These are phyloP conservation scores for Campoplex capitator DNA, from an alignment of 2,888 invertebrate species.

Conservation along the genomic window DNA sequence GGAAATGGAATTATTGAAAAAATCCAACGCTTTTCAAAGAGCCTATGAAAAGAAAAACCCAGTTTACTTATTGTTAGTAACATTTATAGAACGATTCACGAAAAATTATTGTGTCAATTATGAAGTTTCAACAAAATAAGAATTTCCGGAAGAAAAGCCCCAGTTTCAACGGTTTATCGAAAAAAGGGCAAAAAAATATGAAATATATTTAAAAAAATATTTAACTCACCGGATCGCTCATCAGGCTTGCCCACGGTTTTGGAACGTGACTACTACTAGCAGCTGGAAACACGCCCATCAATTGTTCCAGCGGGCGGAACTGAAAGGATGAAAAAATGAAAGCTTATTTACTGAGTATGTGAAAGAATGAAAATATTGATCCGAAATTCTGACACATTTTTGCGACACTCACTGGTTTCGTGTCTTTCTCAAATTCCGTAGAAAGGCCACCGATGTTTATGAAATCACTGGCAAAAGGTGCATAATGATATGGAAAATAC, in stretches of 20 bases:
- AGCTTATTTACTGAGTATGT: not conserved
- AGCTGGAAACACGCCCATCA: constrained; percentile 99
- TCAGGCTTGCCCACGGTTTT: constrained; percentile 95
- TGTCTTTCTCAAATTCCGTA: constrained; percentile 94
- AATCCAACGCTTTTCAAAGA: not conserved
- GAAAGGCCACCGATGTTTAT: constrained; percentile 94
- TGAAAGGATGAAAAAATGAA: constrained; percentile 82
- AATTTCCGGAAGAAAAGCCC: not conserved
- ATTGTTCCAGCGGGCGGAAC: constrained; percentile 98
- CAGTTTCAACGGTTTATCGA: too few species aligned
- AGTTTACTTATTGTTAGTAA: not conserved
- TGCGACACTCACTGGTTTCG: constrained; percentile 90
- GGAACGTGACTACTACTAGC: constrained; percentile 98
- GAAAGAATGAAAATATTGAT: constrained; percentile 17
- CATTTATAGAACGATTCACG: not conserved
- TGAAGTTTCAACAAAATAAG: not conserved
- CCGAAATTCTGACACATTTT: not conserved
- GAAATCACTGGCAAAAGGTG: constrained; percentile 99
- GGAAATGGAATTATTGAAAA: not conserved
- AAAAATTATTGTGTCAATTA: not conserved
- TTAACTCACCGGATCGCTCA: constrained; percentile 93
- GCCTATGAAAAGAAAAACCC: not conserved
- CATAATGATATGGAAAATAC: constrained; percentile 99
- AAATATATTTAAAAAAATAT: not conserved
- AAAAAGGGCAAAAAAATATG: not conserved